Percentiles rank a stretch among this genome's conserved stretches.
Conservation (phyloP, 1,140 invertebrate species). For the Thrips palmi region DNA sequence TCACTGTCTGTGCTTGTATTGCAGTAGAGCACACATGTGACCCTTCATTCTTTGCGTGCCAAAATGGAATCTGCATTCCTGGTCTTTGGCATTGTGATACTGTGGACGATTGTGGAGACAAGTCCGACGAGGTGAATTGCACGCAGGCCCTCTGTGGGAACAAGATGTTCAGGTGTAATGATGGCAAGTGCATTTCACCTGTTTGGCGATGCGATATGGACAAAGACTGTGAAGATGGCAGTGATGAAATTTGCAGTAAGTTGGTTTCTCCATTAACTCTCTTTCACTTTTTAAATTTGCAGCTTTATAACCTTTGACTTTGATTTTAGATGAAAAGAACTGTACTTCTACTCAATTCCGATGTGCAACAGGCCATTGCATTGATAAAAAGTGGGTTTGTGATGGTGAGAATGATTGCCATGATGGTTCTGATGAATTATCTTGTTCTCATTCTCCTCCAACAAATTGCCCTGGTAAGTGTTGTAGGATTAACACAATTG, state of each 20-base stretch:
- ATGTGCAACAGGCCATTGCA: conserved; percentile 16
- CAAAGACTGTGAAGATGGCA: conserved; percentile 42
- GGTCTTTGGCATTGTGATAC: conserved; percentile 36
- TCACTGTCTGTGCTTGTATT: conserved; percentile 1
- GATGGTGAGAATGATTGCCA: conserved; percentile 30
- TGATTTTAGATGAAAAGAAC: too few relatives aligned
- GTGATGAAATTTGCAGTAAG: conserved; percentile 33
- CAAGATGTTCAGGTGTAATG: conserved; percentile 23
- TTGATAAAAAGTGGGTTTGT: conserved; percentile 32
- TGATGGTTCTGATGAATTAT: conserved; percentile 18
- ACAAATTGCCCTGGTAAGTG: conserved; percentile 14
- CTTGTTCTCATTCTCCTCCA: conserved; percentile 7
- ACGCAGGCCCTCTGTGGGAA: conserved; percentile 17
- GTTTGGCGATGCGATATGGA: conserved; percentile 41
- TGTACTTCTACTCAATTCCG: conserved; percentile 12
- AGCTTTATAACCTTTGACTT: too few relatives aligned
- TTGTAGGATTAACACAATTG: conserved; percentile 20
- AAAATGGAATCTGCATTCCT: conserved; percentile 34
- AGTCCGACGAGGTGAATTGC: conserved; percentile 30
- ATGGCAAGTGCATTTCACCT: conserved; percentile 27
- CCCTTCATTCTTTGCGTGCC: conserved; percentile 15
- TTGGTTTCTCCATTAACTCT: conserved; percentile 16
- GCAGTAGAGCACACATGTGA: background rate
- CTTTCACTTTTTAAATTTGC: too few relatives aligned
- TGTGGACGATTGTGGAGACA: conserved; percentile 20